Evolutionary conservation across 2,888 invertebrate species (phyloP).

Genomic region (Sussaba pulchella): DNA sequence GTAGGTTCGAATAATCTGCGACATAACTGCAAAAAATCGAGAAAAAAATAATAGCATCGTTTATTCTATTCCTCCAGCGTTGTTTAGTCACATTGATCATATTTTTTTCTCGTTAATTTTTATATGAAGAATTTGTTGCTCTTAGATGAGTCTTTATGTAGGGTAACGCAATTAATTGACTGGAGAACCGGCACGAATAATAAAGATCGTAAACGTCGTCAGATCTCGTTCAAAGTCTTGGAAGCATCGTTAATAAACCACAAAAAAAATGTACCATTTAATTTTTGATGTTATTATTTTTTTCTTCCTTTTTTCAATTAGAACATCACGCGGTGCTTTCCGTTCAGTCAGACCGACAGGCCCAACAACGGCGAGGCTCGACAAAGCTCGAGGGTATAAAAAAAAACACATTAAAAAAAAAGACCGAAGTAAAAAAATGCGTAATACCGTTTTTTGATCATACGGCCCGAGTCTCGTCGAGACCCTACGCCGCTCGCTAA

Average conservation of each 20-base stretch:
- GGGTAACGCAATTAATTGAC: not conserved
- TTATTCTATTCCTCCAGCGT: too few species aligned
- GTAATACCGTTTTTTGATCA: slow-evolving; percentile 45
- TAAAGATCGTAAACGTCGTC: not conserved
- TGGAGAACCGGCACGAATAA: slow-evolving; percentile 1
- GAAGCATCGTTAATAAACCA: slow-evolving; percentile 48
- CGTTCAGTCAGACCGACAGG: slow-evolving; percentile 23
- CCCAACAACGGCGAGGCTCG: slow-evolving; percentile 18
- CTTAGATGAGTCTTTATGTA: not conserved
- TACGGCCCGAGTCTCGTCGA: slow-evolving; percentile 23
- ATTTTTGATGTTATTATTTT: too few species aligned
- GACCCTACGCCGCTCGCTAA: slow-evolving; percentile 30
- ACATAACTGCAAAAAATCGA: too few species aligned
- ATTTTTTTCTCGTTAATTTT: not conserved
- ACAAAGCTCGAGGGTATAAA: slow-evolving; percentile 7
- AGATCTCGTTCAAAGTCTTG: slow-evolving; percentile 36
- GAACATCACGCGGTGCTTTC: slow-evolving; percentile 28
- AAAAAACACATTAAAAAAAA: not conserved
- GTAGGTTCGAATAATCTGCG: too few species aligned
- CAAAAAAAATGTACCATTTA: slow-evolving; percentile 45
- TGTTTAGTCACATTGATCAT: not conserved
- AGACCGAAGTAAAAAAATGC: not conserved
- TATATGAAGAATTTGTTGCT: not conserved
- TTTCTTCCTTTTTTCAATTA: slow-evolving; percentile 35
- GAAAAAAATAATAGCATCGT: too few species aligned